Conservation (phyloP, 1,140 invertebrate genomes). For the Drosophila seguyi region DNA sequence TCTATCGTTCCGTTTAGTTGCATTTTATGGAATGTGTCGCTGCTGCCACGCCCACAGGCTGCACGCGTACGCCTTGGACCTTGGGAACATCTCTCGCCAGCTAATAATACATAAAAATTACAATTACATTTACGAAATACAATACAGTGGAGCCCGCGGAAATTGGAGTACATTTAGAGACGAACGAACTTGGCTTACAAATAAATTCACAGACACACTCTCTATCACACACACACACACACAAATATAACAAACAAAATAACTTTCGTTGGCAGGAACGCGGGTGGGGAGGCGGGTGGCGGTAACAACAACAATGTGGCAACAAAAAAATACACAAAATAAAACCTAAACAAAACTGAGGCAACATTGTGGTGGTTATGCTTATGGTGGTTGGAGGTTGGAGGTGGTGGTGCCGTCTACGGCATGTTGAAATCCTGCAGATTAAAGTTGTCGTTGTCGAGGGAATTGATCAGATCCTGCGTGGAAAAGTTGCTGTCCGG, state of each 20-base stretch:
- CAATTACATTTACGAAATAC: constrained; percentile 43
- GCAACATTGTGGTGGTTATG: constrained; percentile 68
- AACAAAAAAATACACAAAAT: constrained; percentile 62
- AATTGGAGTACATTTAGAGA: constrained; percentile 65
- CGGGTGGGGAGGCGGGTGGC: neutral
- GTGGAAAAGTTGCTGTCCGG: constrained; percentile 91
- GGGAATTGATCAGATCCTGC: constrained; percentile 91
- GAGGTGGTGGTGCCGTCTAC: constrained; percentile 44
- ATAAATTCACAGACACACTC: constrained; percentile 65
- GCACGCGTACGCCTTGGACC: constrained; percentile 65
- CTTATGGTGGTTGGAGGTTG: constrained; percentile 25
- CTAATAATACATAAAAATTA: constrained; percentile 46
- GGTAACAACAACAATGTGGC: constrained; percentile 75
- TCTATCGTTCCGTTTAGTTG: constrained; percentile 13
- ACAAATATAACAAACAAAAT: constrained; percentile 67
- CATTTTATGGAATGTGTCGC: constrained; percentile 68
- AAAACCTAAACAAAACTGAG: constrained; percentile 49
- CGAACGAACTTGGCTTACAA: constrained; percentile 62
- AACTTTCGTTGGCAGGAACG: constrained; percentile 49
- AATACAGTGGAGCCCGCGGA: constrained; percentile 58
- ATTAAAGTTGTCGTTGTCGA: constrained; percentile 83
- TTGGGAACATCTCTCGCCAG: constrained; percentile 35
- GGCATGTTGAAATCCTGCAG: constrained; percentile 78
- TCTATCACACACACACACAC: neutral
- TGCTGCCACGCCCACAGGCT: constrained; percentile 58